phyloP scores from a whole-genome alignment of 2,888 invertebrate genomes.

The Tanypteryx hageni region DNA sequence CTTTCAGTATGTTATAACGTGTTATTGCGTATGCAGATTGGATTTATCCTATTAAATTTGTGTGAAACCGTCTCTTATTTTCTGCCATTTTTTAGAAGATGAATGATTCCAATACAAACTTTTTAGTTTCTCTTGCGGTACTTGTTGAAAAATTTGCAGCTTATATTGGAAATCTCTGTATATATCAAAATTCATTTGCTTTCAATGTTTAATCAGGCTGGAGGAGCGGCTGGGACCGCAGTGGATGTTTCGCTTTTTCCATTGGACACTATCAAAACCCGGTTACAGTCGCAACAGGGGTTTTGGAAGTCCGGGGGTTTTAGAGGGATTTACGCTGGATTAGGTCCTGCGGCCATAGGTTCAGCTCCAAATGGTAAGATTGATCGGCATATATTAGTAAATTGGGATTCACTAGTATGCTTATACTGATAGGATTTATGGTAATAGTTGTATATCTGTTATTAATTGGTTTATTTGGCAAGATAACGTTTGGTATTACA shows the following conservation, averaged over 20 bases:
- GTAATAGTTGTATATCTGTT: no score
- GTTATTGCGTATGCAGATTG: no score
- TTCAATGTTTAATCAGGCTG: constrained; percentile 79
- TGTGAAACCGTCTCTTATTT: not conserved
- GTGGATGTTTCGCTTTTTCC: constrained; percentile 95
- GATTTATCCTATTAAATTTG: no score
- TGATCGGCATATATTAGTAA: not conserved
- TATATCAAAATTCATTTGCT: not conserved
- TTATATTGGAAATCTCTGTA: constrained; percentile 31
- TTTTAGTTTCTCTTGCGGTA: constrained; percentile 29
- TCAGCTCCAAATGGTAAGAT: constrained; percentile 86
- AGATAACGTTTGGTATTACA: no score
- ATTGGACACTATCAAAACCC: constrained; percentile 96
- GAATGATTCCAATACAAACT: not conserved
- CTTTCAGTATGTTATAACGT: no score
- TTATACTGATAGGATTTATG: no score
- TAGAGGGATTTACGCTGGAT: constrained; percentile 86
- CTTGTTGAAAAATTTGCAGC: not conserved
- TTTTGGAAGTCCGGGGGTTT: constrained; percentile 94
- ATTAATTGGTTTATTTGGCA: no score
- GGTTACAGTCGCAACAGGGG: constrained; percentile 92
- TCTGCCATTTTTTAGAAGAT: not conserved
- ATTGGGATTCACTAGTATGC: not conserved
- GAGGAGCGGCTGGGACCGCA: constrained; percentile 90
- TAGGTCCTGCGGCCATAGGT: constrained; percentile 86